Evolutionary conservation across 2,113 vertebrate species (phyloP).

Genomic region (Smithornis capensis): DNA sequence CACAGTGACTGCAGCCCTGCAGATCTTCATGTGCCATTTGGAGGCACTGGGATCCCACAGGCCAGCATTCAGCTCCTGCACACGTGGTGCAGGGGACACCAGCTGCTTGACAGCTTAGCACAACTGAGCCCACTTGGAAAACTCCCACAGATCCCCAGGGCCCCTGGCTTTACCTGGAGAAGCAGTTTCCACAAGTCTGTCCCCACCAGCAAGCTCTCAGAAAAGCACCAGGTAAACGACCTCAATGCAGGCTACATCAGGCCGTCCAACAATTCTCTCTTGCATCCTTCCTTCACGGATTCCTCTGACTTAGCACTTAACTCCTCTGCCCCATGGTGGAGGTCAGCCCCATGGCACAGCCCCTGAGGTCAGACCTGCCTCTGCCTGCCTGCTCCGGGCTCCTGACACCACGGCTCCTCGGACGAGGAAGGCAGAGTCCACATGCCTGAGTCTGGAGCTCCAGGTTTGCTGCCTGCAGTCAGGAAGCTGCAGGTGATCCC

Average conservation of each 20-base stretch:
- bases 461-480: not conserved
- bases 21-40: not conserved
- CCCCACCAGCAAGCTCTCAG: not conserved
- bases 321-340: not conserved
- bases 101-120: not conserved
- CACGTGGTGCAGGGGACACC: accelerated
- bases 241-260: not conserved
- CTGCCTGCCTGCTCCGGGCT: not conserved
- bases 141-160: accelerated
- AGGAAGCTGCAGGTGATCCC: not conserved
- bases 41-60: accelerated
- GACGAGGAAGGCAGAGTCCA: not conserved
- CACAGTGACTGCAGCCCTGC: not conserved
- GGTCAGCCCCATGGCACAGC: not conserved
- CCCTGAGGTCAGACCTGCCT: not conserved
- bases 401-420: not conserved
- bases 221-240: not conserved
- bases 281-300: not conserved
- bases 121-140: not conserved
- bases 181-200: not conserved
- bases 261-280: not conserved
- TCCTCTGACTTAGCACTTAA: not conserved
- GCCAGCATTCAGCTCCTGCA: not conserved
- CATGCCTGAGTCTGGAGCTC: not conserved
- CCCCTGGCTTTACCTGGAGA: not conserved